Conservation (phyloP, 1,140 invertebrate genomes). For the Dendrolimus kikuchii region DNA sequence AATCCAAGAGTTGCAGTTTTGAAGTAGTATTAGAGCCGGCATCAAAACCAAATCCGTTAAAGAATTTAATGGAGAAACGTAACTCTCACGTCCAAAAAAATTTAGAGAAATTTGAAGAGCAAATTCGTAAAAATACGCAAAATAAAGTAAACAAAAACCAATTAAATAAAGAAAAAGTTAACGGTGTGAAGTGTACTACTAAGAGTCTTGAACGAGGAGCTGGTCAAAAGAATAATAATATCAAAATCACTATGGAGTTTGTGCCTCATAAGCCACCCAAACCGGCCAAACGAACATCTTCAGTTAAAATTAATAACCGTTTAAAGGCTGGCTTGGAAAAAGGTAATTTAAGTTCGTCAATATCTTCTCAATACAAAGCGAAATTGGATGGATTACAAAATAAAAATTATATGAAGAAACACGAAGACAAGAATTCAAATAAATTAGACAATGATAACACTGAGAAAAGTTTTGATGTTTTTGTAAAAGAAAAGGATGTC, state of each 20-base stretch:
- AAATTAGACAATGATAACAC: slow-evolving; percentile 41
- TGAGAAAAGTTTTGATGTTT: slow-evolving; percentile 74
- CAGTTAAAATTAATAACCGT: slow-evolving; percentile 64
- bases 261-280: slow-evolving; percentile 75
- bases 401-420: slow-evolving; percentile 58
- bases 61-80: slow-evolving; percentile 64
- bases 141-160: slow-evolving; percentile 69
- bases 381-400: slow-evolving; percentile 68
- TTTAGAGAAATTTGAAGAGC: slow-evolving; percentile 69
- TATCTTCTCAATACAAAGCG: slow-evolving; percentile 65
- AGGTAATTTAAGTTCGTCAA: slow-evolving; percentile 56
- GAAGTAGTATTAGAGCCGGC: slow-evolving; percentile 68
- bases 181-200: slow-evolving; percentile 56
- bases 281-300: slow-evolving; percentile 67
- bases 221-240: slow-evolving; percentile 68
- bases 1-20: slow-evolving; percentile 70
- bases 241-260: slow-evolving; percentile 71
- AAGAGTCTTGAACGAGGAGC: slow-evolving; percentile 73
- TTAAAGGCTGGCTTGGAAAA: slow-evolving; percentile 60
- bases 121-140: slow-evolving; percentile 66
- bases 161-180: slow-evolving; percentile 65
- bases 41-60: slow-evolving; percentile 58
- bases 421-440: slow-evolving; percentile 56
- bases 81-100: slow-evolving; percentile 70
- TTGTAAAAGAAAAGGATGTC: slow-evolving; percentile 73